Conservation (phyloP, 2,888 invertebrate genomes). For the Merodon equestris region DNA sequence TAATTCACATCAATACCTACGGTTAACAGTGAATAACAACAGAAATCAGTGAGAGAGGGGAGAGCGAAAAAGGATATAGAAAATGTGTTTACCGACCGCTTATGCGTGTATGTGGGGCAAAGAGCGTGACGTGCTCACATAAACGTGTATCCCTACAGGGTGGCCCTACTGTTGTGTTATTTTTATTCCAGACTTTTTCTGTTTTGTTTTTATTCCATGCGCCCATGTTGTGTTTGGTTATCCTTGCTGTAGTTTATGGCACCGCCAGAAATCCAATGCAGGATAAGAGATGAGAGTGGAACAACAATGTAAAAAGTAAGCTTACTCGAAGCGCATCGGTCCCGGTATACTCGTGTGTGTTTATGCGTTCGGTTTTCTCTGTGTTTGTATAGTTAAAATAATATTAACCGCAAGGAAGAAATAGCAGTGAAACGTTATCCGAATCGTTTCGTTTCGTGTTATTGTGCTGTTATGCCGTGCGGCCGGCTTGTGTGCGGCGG, state of each 20-base stretch:
- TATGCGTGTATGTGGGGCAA: slow-evolving; percentile 22
- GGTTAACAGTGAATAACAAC: too few relatives aligned
- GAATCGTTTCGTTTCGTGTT: slow-evolving; percentile 20
- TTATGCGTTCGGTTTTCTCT: neutral
- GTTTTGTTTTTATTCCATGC: slow-evolving; percentile 10
- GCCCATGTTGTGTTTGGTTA: slow-evolving; percentile 26
- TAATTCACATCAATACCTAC: slow-evolving; percentile 11
- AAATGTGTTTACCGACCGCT: slow-evolving; percentile 66
- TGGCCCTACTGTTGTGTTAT: slow-evolving; percentile 44
- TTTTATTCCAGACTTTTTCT: slow-evolving; percentile 13
- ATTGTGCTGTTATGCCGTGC: slow-evolving; percentile 22
- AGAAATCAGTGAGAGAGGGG: slow-evolving; percentile 22
- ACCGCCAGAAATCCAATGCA: slow-evolving; percentile 49
- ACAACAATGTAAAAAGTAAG: slow-evolving; percentile 37
- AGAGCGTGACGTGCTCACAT: slow-evolving; percentile 63
- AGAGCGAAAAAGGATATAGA: slow-evolving; percentile 53
- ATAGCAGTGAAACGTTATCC: neutral
- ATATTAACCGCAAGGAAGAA: slow-evolving; percentile 25
- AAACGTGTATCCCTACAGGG: slow-evolving; percentile 48
- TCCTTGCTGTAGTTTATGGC: slow-evolving; percentile 49
- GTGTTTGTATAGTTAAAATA: slow-evolving; percentile 40
- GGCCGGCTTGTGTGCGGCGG: neutral
- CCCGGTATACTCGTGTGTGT: neutral
- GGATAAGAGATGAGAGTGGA: slow-evolving; percentile 26
- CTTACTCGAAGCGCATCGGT: slow-evolving; percentile 13